Evolutionary conservation across 1,140 invertebrate species (phyloP), one percentile per base, ranked within the genome.

Genomic region (Brachionus angularis): DNA sequence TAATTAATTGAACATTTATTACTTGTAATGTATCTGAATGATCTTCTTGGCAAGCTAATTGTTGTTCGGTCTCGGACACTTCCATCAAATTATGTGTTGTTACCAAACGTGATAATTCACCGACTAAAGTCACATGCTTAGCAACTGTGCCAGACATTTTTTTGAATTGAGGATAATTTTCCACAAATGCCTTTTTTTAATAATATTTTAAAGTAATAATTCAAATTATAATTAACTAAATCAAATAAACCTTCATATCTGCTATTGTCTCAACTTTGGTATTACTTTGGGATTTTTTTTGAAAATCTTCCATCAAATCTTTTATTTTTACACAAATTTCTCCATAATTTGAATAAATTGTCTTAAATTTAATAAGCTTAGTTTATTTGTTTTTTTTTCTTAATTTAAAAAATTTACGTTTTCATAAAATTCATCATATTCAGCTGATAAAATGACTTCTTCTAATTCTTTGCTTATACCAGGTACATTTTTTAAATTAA

Each of bases 271-370:
- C 96, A 2, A 98, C 89, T 84, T 98, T 97, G 39, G 83, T 79
- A 77, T 97, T 91, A 76, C 89, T 91, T 78, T 97, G 91, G 2
- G 92, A 91, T 83, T 95, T 94, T 73, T 86, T 88, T 81, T 98
- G 94, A 82, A 96, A 98, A 74, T 97, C 92, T 61, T 98, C 94
- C 89, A 98, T 97, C 27, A 98, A 82, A 44, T 89, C 86, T 82
- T 98, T 97, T 72, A 98, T 96, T 34, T 92, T 97, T 76, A 91
- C 89, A 1, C 93, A 94, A 78, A 98, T 97, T 84, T 98, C 94
- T 31, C 96, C 96, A 84, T 96, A 98, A 82, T 98, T 98, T 23
- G 88, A 83, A 79, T 94, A 97, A 80, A 96, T 86, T 82, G 97
- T 98, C 87, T 92, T n/a, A 71, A 61, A 72, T 16, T 29, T 44